Base-by-base conservation (phyloP, 2,797 vertebrate species). In the Melanotaenia nigrans region DNA sequence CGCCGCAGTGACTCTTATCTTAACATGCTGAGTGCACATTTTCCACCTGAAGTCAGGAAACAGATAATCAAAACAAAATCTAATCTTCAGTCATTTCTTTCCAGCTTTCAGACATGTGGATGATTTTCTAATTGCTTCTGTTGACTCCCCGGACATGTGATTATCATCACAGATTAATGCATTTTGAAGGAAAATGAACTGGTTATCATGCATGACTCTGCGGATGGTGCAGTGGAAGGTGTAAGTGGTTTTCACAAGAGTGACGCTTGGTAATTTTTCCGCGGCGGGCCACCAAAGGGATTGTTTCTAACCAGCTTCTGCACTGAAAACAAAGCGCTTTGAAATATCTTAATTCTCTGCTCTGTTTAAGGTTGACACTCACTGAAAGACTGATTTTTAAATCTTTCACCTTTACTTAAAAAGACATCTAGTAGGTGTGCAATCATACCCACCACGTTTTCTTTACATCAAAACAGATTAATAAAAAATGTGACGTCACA, bases 21-120 rank as follows among this genome's bases (percentile, higher is more conserved):
- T 20, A 1, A 67, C 61, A 55, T 61, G 84, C 77, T 78, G 76
- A 72, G 68, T 35, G 18, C 58, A 81, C 71, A 74, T 61, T 73
- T 87, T 61, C 33, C 73, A 82, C 75, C 72, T 79, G 78, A 68
- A 55, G 51, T 61, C 47, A 32, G 22, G 1, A 36, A 28, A 64
- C 65, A 47, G 40, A 66, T 68, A 83, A 89, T 91, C 75, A 85
- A 80, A 36, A 24, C 68, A 57, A n/a, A 81, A 85, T 86, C 81
- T 84, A 67, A 87, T 90, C 84, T 79, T 47, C 62, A 67, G 20
- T 82, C 56, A 80, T 89, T 83, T 83, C 53, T 85, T 83, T 83
- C 61, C 60, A 18, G 63, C 38, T 60, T 65, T 33, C 65, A 67
- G 57, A n/a, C 69, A 57, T 35, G 78, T 73, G 70, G 65, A 68